Evolutionary conservation across 2,797 vertebrate genomes (phyloP), one percentile per base, ranked within the genome.

Genomic region (Nannoperca obscura): DNA sequence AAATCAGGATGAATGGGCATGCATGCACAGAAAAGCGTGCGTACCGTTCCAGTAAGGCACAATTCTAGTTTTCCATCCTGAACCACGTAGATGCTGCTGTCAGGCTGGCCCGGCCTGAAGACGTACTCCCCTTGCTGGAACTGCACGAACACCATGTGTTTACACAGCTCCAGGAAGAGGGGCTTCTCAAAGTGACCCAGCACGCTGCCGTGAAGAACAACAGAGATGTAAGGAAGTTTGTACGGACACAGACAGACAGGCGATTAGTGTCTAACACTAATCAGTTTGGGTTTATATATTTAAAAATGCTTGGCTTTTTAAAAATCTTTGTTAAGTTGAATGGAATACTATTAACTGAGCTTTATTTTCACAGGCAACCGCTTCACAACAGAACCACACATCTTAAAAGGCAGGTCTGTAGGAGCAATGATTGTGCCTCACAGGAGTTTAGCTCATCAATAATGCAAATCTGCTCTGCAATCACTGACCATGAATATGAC

Each of bases 121-220:
- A 99, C 97, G 0, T 98, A 95, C 81, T 97, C 96, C 0, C 97
- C 98, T 85, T 98, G 97, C 71, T 96, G 93, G 76, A 96, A 97
- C 83, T 97, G 95, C 90, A 97, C 92, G 88, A 97, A 98, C 40
- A 98, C 96, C 97, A 97, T 97, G 94, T 99, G 97, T 69, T 97
- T 97, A 84, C 98, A 99, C 5, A 99, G 95, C 90, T 98, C 97
- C 85, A 99, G 93, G 89, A 99, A 99, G 22, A 99, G 93, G 0
- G 97, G 97, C 91, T 99, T 98, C 94, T 99, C 98, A 75, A 99
- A 99, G 95, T 99, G 98, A 46, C 98, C 98, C 87, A 99, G 90
- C 27, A 99, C 98, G 65, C 98, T 98, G 88, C 52, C 69, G 63
- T 5, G 36, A 59, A 34, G 7, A 24, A 78, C n/a, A 67, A 78